Percentiles rank a stretch among this genome's conserved stretches.
Conservation (phyloP, 2,888 invertebrate species). For the Hylaea fasciaria region DNA sequence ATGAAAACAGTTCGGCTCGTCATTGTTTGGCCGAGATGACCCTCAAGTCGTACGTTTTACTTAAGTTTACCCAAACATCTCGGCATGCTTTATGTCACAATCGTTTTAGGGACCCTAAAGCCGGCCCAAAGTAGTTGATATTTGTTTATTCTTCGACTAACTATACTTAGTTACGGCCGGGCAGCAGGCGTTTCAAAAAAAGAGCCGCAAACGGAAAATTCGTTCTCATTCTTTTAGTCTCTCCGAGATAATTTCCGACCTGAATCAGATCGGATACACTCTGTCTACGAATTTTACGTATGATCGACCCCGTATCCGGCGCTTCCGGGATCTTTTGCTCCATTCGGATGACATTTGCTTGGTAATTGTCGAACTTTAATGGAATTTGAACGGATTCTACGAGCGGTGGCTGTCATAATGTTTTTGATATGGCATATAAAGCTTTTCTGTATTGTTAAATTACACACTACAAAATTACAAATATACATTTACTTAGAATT, state of each 20-base stretch:
- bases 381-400: slow-evolving; percentile 10
- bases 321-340: slow-evolving; percentile 33
- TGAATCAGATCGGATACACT: slow-evolving; percentile 14
- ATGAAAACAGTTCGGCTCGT: no score
- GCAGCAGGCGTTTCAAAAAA: not conserved
- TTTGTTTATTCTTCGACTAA: not conserved
- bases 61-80: no score
- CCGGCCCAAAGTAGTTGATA: no score
- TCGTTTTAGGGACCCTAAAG: no score
- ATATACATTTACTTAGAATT: no score
- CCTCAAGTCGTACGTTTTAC: no score
- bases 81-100: no score
- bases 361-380: slow-evolving; percentile 42
- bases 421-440: not conserved
- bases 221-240: not conserved
- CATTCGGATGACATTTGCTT: slow-evolving; percentile 27
- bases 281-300: slow-evolving; percentile 4
- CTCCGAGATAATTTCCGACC: slow-evolving; percentile 18
- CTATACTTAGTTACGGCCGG: not conserved
- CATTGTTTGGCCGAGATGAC: no score
- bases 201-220: not conserved
- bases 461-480: no score
- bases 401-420: not conserved
- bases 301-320: slow-evolving; percentile 39
- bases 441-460: not conserved